These are phyloP conservation scores for Oegoconia quadripuncta DNA, from an alignment of 2,888 invertebrate species.

Conservation along the genomic window DNA sequence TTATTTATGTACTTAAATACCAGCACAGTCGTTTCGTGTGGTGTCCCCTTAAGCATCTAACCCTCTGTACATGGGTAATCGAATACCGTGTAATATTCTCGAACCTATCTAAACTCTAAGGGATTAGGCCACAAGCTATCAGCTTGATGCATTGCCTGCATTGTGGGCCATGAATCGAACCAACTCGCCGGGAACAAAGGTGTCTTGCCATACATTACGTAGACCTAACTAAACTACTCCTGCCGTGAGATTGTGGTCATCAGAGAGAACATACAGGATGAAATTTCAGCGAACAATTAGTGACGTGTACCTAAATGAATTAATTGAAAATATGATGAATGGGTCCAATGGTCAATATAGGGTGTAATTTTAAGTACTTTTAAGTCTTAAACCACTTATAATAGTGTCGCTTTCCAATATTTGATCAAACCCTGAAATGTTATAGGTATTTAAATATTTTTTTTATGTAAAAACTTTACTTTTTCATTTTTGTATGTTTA, in stretches of 20 bases:
- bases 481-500: too few relatives aligned
- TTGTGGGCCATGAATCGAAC: conserved; percentile 49
- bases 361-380: too few relatives aligned
- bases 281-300: neutral
- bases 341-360: too few relatives aligned
- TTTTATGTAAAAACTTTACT: too few relatives aligned
- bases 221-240: conserved; percentile 13
- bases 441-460: too few relatives aligned
- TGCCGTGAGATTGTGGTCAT: conserved; percentile 3
- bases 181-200: conserved; percentile 44
- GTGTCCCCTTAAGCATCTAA: neutral
- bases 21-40: too few relatives aligned
- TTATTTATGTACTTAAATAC: too few relatives aligned
- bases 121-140: conserved; percentile 52
- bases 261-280: neutral
- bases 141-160: conserved; percentile 53
- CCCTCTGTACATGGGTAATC: conserved; percentile 9
- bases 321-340: too few relatives aligned
- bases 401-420: too few relatives aligned
- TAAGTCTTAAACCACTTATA: too few relatives aligned
- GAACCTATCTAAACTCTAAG: conserved; percentile 16
- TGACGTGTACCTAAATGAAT: too few relatives aligned
- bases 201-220: conserved; percentile 39
- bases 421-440: too few relatives aligned
- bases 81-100: conserved; percentile 1